A percentile compares a stretch with the other conserved stretches of the same genome.
phyloP scores from a whole-genome alignment of 2,113 vertebrate species.

The Dipodomys merriami region DNA sequence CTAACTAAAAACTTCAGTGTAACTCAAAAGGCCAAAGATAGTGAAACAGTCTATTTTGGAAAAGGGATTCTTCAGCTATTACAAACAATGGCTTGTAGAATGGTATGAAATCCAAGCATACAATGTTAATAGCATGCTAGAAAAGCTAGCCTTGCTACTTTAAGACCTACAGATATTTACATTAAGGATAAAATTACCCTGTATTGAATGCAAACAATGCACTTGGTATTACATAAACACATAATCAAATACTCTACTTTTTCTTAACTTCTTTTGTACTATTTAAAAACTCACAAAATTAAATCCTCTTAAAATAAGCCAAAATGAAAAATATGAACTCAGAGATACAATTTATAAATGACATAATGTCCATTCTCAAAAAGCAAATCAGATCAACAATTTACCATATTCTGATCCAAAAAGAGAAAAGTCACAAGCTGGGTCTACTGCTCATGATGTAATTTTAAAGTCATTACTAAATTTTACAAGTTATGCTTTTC shows the following conservation, averaged over 20 bases:
- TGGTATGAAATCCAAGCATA: conserved; percentile 52
- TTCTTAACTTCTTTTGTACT: conserved; percentile 18
- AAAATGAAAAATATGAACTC: conserved; percentile 62
- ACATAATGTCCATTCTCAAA: conserved; percentile 27
- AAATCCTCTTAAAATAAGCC: conserved; percentile 44
- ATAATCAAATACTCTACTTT: conserved; percentile 42
- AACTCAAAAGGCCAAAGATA: conserved; percentile 40
- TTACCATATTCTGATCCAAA: conserved; percentile 56
- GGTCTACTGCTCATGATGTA: conserved; percentile 68
- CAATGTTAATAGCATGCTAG: conserved; percentile 57
- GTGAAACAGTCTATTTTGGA: conserved; percentile 60
- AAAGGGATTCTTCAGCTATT: conserved; percentile 64
- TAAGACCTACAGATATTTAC: conserved; percentile 65
- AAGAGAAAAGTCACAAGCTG: conserved; percentile 44
- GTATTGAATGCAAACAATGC: conserved; percentile 59
- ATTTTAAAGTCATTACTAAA: conserved; percentile 71
- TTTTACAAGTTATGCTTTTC: conserved; percentile 67
- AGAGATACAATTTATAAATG: conserved; percentile 29
- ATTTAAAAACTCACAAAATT: conserved; percentile 57
- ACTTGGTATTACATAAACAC: conserved; percentile 13
- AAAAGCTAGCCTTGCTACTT: conserved; percentile 65
- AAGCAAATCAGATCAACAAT: conserved; percentile 51
- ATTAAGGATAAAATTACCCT: conserved; percentile 70
- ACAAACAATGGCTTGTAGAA: conserved; percentile 59
- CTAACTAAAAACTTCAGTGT: conserved; percentile 50